A percentile compares a stretch with the other conserved stretches of the same genome.
These are phyloP conservation scores for Andrena camellia DNA, from an alignment of 2,888 invertebrate genomes.

Conservation along the genomic window DNA sequence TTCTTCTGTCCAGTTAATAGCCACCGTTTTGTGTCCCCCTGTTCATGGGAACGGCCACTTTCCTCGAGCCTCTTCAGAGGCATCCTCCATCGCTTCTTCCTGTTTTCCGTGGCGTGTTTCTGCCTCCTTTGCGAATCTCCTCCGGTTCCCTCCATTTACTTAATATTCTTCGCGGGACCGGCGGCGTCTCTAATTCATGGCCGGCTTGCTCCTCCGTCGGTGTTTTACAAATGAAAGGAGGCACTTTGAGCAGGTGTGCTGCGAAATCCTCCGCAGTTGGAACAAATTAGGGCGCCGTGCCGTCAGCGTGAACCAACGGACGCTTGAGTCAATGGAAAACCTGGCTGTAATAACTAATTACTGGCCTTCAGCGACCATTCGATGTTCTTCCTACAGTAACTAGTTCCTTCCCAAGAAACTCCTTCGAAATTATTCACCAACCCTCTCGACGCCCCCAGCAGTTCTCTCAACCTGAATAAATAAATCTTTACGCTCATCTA, in stretches of 20 bases:
- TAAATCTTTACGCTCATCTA: too few species aligned
- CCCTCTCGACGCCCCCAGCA: too few species aligned
- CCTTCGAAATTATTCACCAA: too few species aligned
- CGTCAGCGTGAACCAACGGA: too few species aligned
- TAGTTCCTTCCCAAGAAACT: too few species aligned
- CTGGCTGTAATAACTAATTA: too few species aligned
- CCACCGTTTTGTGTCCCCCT: neutral
- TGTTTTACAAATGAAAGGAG: slow-evolving; percentile 18
- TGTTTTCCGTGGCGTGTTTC: slow-evolving; percentile 16
- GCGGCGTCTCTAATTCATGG: slow-evolving; percentile 11
- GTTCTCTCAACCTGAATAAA: too few species aligned
- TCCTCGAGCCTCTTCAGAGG: neutral
- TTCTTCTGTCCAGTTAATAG: slow-evolving; percentile 20
- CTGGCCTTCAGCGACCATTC: too few species aligned
- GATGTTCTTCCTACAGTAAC: too few species aligned
- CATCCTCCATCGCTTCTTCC: neutral
- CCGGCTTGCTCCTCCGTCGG: neutral
- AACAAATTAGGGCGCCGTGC: slow-evolving; percentile 3
- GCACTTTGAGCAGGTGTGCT: slow-evolving; percentile 1
- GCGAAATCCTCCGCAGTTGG: slow-evolving; percentile 10
- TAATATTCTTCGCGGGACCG: slow-evolving; percentile 20
- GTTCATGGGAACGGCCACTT: neutral
- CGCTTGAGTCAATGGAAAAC: too few species aligned
- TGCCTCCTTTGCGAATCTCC: slow-evolving; percentile 10
- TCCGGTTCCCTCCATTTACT: slow-evolving; percentile 20